Evolutionary conservation across 2,888 invertebrate species (phyloP), one percentile per base, ranked within the genome.

Genomic region (Hedya salicella): DNA sequence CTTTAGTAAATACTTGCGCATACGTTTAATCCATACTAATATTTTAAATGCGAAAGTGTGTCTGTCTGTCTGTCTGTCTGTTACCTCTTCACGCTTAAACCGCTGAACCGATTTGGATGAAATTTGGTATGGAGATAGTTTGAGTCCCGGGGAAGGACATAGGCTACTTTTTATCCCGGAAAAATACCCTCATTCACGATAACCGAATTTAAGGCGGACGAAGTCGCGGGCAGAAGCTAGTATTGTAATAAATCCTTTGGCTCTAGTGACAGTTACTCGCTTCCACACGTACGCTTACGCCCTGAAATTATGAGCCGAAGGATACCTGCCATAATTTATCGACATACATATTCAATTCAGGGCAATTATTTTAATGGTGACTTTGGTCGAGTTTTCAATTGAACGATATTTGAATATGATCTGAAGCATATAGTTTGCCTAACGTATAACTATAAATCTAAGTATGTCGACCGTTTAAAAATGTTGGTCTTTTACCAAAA

Each of bases 321-420:
- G 21, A 48, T 30, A 52, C 54, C 30, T 19, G 19, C 48, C n/a
- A 17, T 54, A 66, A 61, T 61, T 54, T 32, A 61, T 61, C 17
- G 49, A 61, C 61, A 66, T 66, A 54, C 46, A 66, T 66, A 66
- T 66, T 61, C 66, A 61, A 66, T 66, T 61, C 66, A 61, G 53
- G 30, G 54, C 61, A 61, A 66, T 66, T 66, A 66, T 66, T 61
- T 54, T 66, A 66, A 66, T 66, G 42, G 40, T 48, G n/a, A 39
- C 66, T 42, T 48, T 61, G 54, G 48, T 30, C 44, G 19, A n/a
- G 53, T 54, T 53, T n/a, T 17, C 52, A 66, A 60, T 61, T 48
- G 36, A 21, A 61, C 16, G 60, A 40, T 39, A 66, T 66, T 66
- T 66, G 66, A 66, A 66, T 66, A 66, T 46, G 21, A n/a, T 57